phyloP scores from a whole-genome alignment of 2,797 vertebrate genomes.

The Xenops minutus region DNA sequence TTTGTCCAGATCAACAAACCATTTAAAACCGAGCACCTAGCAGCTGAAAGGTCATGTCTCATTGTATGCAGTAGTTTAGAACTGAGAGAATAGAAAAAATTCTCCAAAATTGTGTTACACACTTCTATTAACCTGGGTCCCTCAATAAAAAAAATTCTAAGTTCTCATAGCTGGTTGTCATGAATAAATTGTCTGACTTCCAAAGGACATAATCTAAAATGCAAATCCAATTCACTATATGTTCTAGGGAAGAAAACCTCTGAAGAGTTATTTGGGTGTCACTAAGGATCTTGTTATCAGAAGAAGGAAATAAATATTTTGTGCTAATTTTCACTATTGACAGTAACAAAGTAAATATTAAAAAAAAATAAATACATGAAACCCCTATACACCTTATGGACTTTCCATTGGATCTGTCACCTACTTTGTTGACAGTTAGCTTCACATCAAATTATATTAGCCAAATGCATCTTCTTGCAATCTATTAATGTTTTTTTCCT shows the following conservation, averaged over 20 bases:
- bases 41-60: slow-evolving; percentile 52
- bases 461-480: neutral
- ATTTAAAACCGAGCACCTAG: slow-evolving; percentile 57
- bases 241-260: neutral
- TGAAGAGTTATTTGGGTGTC: neutral
- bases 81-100: slow-evolving; percentile 26
- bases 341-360: neutral
- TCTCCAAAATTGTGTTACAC: slow-evolving; percentile 40
- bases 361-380: neutral
- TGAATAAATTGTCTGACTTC: slow-evolving; percentile 49
- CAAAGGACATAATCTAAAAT: slow-evolving; percentile 57
- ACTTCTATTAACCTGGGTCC: slow-evolving; percentile 32
- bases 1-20: slow-evolving; percentile 57
- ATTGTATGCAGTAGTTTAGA: slow-evolving; percentile 37
- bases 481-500: neutral
- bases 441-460: neutral
- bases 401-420: neutral
- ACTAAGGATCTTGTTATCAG: slow-evolving; percentile 13
- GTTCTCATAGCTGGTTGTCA: slow-evolving; percentile 32
- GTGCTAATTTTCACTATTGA: neutral
- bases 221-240: neutral
- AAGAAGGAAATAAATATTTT: slow-evolving; percentile 48
- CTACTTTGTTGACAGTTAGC: neutral
- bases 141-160: slow-evolving; percentile 30
- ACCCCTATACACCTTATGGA: rapidly evolving